phyloP scores from a whole-genome alignment of 2,113 vertebrate species.

The Neolamprologus modestus region DNA sequence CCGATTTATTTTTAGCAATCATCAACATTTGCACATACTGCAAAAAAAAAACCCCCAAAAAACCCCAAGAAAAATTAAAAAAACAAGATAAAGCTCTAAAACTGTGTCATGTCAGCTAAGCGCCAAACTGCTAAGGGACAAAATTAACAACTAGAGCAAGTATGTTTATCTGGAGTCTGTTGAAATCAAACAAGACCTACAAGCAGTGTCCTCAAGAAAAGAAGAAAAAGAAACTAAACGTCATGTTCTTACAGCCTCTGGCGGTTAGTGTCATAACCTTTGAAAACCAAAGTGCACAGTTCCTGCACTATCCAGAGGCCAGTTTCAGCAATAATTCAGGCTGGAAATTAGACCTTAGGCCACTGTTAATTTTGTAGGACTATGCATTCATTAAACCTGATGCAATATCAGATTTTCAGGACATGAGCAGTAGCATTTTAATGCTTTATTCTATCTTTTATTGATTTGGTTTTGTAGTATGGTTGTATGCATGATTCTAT shows the following conservation, averaged over 20 bases:
- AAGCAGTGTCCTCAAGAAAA: neutral
- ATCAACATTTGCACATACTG: neutral
- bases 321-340: neutral
- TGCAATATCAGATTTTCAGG: neutral
- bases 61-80: accelerated
- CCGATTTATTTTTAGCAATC: neutral
- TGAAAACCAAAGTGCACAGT: too few relatives aligned
- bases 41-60: accelerated
- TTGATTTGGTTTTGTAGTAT: neutral
- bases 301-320: neutral
- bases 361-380: neutral
- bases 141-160: neutral
- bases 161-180: neutral
- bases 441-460: neutral
- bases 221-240: neutral
- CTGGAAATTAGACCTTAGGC: neutral
- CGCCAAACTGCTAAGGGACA: neutral
- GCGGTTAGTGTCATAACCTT: neutral
- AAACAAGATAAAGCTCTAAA: neutral
- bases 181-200: neutral
- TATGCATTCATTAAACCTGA: neutral
- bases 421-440: neutral
- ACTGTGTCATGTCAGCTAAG: neutral
- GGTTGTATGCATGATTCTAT: neutral
- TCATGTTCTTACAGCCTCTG: neutral